phyloP scores from a whole-genome alignment of 2,113 vertebrate genomes.

The Nipponia nippon region DNA sequence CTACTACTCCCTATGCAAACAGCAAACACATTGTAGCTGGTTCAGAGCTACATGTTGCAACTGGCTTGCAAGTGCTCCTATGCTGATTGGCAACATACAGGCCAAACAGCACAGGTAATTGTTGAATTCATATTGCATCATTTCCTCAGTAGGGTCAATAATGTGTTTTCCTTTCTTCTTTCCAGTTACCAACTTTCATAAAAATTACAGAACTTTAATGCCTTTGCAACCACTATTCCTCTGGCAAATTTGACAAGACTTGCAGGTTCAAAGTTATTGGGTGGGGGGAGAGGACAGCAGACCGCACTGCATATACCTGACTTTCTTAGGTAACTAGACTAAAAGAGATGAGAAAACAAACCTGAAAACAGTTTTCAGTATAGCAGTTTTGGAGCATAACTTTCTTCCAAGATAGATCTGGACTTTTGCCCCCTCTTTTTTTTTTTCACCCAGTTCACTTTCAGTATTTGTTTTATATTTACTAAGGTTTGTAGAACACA shows the following conservation, averaged over 20 bases:
- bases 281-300: background rate
- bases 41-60: background rate
- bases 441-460: background rate
- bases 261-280: background rate
- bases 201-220: background rate
- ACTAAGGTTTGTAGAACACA: background rate
- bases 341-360: background rate
- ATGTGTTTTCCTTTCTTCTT: background rate
- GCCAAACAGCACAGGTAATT: background rate
- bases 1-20: background rate
- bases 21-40: background rate
- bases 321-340: background rate
- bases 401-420: background rate
- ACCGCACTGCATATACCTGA: background rate
- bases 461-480: background rate
- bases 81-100: background rate
- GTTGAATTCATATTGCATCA: background rate
- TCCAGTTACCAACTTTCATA: background rate
- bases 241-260: background rate
- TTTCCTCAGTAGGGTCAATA: background rate
- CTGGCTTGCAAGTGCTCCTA: background rate
- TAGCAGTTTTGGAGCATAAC: background rate
- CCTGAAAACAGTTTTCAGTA: background rate
- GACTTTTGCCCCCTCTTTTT: background rate
- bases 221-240: background rate